These are phyloP conservation scores for Cerastis rubricosa DNA, from an alignment of 2,888 invertebrate species.

Conservation along the genomic window DNA sequence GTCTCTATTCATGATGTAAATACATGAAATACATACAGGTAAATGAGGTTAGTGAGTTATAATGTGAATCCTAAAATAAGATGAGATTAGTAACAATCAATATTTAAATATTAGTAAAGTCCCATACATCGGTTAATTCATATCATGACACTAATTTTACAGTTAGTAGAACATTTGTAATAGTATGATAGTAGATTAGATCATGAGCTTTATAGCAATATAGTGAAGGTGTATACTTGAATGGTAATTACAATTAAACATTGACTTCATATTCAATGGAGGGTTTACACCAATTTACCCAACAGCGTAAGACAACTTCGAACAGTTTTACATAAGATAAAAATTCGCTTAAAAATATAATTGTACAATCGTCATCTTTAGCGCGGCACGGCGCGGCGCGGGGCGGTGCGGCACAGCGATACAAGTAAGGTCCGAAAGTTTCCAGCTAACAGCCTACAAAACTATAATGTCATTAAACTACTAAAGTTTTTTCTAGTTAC, in stretches of 20 bases:
- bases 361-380: background rate
- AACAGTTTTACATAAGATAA: background rate
- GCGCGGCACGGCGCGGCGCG: constrained; percentile 18
- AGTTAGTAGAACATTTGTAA: constrained; percentile 7
- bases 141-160: background rate
- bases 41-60: background rate
- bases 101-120: constrained; percentile 21
- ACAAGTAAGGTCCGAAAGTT: background rate
- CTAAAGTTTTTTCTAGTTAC: too few species aligned
- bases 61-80: background rate
- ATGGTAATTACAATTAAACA: background rate
- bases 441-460: too few species aligned
- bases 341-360: constrained; percentile 19
- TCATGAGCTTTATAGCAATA: background rate
- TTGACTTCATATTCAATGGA: background rate
- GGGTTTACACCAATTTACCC: background rate
- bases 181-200: constrained; percentile 13
- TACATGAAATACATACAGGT: background rate
- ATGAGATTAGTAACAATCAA: constrained; percentile 10
- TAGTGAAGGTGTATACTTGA: background rate
- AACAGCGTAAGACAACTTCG: constrained; percentile 32
- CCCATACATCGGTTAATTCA: constrained; percentile 23
- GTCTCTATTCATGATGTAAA: background rate
- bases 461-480: too few species aligned
- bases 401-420: background rate